Evolutionary conservation across 2,113 vertebrate genomes (phyloP), one percentile per base, ranked within the genome.

Genomic region (Calonectris borealis): DNA sequence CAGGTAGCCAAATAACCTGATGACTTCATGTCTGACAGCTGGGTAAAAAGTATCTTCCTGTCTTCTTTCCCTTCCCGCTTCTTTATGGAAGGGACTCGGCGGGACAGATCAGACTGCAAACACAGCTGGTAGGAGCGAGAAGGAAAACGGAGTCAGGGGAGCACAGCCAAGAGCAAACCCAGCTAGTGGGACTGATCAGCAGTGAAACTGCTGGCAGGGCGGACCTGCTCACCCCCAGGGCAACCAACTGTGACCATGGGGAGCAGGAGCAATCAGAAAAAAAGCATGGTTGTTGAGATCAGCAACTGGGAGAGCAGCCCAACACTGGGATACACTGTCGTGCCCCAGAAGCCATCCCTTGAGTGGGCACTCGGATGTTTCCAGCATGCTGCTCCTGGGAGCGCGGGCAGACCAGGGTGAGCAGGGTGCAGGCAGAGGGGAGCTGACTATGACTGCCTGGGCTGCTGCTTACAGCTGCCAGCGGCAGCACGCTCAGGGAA

Each of bases 1-100:
- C 87, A 87, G 81, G 73, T 92, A 86, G 86, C 25, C 60, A 93
- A 83, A 94, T 86, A 90, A 92, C 71, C 65, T 83, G 64, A 73
- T 86, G 92, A 92, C 69, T 97, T 97, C 46, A 90, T 54, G 88
- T 93, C 95, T 95, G 90, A 96, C 42, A 92, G 55, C 61, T 55
- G 44, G 34, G 40, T 83, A 72, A 81, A 86, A 90, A 82, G 49
- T 18, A 44, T 90, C 84, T 91, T 87, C 66, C 78, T 86, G 58
- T 72, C 49, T 68, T 25, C 27, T 83, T 92, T 92, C 49, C 31
- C 44, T 86, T 88, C 83, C 52, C 4, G 1, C n/a, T 85, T 78
- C 68, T 85, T 93, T 75, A 68, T 52, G 42, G 68, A 79, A 81
- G 48, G 27, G 49, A 54, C 64, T 86, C 8, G 3, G 57, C 4